A percentile compares a stretch with the other conserved stretches of the same genome.
phyloP scores from a whole-genome alignment of 2,797 vertebrate species.

The Prionace glauca region DNA sequence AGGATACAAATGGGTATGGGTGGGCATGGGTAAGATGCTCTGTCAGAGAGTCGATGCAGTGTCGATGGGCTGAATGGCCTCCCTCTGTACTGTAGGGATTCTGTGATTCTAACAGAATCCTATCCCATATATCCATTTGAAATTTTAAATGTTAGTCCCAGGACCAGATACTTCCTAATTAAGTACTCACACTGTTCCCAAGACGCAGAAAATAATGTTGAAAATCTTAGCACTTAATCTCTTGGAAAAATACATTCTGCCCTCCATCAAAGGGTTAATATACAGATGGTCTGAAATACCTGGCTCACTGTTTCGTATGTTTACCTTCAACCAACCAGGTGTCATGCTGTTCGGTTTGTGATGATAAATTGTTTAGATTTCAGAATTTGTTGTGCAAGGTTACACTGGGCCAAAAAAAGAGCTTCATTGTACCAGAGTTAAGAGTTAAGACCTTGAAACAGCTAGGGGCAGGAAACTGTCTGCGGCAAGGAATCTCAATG shows the following conservation, averaged over 20 bases:
- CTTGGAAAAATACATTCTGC: neutral
- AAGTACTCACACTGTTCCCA: neutral
- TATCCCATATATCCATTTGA: neutral
- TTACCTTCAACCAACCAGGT: neutral
- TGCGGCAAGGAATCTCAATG: neutral
- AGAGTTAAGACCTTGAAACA: slow-evolving; percentile 21
- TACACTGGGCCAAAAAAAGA: neutral
- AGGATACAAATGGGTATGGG: no score
- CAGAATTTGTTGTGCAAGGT: neutral
- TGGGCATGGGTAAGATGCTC: no score
- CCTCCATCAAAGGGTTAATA: neutral
- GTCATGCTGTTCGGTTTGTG: neutral
- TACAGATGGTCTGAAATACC: neutral
- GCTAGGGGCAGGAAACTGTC: neutral
- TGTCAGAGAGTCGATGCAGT: no score
- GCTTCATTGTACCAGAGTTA: neutral
- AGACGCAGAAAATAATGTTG: neutral
- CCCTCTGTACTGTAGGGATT: no score
- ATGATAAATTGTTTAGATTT: slow-evolving; percentile 30
- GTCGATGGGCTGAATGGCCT: no score
- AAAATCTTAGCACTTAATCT: neutral
- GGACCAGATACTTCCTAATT: neutral
- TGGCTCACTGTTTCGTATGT: neutral
- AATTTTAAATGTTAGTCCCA: neutral
- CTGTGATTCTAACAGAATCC: no score